Percentiles rank a stretch among this genome's conserved stretches.
These are phyloP conservation scores for Apistogramma diplotaenia DNA, from an alignment of 2,113 vertebrate species.

Conservation along the genomic window DNA sequence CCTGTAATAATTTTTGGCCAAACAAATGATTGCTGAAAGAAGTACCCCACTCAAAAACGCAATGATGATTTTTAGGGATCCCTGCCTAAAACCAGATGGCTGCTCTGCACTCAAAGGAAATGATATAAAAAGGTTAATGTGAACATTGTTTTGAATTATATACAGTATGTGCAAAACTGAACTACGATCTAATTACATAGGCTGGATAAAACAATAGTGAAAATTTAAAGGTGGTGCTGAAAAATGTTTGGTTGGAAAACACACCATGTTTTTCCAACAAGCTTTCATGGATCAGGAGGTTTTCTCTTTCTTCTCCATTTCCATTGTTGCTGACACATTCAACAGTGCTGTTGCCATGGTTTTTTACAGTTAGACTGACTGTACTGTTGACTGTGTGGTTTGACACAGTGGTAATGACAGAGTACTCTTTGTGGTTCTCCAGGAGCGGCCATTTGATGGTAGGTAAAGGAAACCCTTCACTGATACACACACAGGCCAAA, in stretches of 20 bases:
- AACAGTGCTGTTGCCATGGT: neutral
- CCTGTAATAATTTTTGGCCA: constrained; percentile 27
- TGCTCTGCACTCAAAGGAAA: neutral
- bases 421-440: neutral
- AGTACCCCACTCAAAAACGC: constrained; percentile 20
- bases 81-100: neutral
- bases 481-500: constrained; percentile 58
- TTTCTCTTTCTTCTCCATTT: neutral
- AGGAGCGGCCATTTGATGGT: constrained; percentile 48
- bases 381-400: constrained; percentile 38
- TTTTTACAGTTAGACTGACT: neutral
- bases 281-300: neutral
- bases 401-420: neutral
- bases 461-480: constrained; percentile 44
- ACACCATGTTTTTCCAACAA: neutral
- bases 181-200: neutral
- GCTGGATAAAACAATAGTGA: neutral
- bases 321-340: constrained; percentile 41
- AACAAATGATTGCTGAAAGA: constrained; percentile 18
- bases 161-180: neutral
- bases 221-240: too few species aligned
- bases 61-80: neutral
- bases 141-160: neutral
- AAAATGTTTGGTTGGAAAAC: neutral
- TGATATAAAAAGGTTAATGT: neutral